Evolutionary conservation across 2,113 vertebrate genomes (phyloP).

Genomic region (Picathartes gymnocephalus): DNA sequence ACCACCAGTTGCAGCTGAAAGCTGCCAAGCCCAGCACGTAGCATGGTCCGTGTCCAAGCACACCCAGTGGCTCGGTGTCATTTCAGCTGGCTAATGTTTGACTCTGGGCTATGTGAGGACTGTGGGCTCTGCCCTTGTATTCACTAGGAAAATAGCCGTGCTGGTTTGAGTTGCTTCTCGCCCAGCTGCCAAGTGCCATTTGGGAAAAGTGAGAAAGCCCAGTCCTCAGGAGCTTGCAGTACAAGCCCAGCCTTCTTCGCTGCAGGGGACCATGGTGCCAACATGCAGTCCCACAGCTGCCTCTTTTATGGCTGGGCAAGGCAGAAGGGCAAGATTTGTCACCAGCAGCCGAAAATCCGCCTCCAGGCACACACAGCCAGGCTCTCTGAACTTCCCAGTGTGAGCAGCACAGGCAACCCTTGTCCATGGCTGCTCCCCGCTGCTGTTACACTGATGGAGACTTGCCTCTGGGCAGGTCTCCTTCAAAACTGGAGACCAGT

Average conservation of each 20-base stretch:
- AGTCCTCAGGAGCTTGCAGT: not conserved
- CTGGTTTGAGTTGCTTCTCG: not conserved
- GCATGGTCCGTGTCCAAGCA: rapidly evolving
- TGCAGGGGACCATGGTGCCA: not conserved
- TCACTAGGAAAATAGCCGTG: not conserved
- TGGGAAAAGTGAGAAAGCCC: not conserved
- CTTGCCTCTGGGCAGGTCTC: not conserved
- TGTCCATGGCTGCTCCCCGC: not conserved
- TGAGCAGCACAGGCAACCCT: not conserved
- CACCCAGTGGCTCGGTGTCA: not conserved
- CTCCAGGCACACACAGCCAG: not conserved
- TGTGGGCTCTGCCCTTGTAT: not conserved
- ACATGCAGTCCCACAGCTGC: not conserved
- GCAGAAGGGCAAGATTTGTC: not conserved
- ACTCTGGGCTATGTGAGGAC: not conserved
- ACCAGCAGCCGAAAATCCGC: not conserved
- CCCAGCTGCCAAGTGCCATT: not conserved
- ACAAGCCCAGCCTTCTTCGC: not conserved
- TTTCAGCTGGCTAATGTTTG: not conserved
- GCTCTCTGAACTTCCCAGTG: not conserved
- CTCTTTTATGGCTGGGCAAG: not conserved
- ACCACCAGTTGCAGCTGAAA: rapidly evolving
- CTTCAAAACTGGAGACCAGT: not conserved
- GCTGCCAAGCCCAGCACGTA: not conserved
- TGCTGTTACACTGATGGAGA: not conserved